Percentiles rank a stretch among this genome's conserved stretches.
These are phyloP conservation scores for Arvicanthis niloticus DNA, from an alignment of 2,113 vertebrate genomes.

Conservation along the genomic window DNA sequence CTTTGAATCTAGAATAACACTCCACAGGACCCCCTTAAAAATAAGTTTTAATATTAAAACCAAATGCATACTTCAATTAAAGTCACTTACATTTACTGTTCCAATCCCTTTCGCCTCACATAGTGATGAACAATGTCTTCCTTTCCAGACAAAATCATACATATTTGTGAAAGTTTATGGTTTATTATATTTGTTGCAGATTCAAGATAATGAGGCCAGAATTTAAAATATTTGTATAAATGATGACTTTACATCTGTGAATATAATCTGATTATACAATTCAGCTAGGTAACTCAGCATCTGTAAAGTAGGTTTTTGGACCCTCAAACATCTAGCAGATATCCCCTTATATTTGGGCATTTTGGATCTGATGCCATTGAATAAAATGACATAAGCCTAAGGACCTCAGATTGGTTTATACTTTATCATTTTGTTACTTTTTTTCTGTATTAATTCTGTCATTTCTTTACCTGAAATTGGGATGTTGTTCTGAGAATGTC, in stretches of 20 bases:
- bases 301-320: constrained; percentile 44
- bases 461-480: constrained; percentile 12
- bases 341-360: rapidly evolving
- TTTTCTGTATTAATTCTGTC: background rate
- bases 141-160: background rate
- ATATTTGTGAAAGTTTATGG: background rate
- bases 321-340: constrained; percentile 19
- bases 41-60: background rate
- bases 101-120: background rate
- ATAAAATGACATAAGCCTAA: background rate
- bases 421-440: constrained; percentile 36
- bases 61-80: background rate
- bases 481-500: background rate
- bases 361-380: background rate
- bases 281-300: background rate
- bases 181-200: background rate
- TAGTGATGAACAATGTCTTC: background rate
- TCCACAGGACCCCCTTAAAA: background rate
- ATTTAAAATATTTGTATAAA: constrained; percentile 31
- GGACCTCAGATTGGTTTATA: background rate
- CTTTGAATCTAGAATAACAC: background rate
- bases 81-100: background rate
- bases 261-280: background rate
- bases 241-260: background rate
- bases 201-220: constrained; percentile 1